Conservation (phyloP, 2,797 vertebrate genomes). For the Gadopsis bispinosus region DNA sequence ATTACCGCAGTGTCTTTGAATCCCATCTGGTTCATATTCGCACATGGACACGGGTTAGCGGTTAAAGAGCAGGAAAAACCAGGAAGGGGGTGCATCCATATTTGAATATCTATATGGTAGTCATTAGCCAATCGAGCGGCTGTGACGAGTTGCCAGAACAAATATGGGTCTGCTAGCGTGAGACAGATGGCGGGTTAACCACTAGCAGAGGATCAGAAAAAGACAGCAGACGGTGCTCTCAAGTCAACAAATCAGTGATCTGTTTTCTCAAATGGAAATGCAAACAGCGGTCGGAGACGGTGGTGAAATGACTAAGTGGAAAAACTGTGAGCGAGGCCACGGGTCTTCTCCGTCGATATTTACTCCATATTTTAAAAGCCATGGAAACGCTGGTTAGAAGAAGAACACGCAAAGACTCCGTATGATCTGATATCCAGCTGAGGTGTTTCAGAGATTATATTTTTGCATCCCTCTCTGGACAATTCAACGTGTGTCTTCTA, state of each 20-base stretch:
- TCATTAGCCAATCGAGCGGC: conserved; percentile 44
- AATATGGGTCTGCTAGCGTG: conserved; percentile 39
- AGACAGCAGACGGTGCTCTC: conserved; percentile 37
- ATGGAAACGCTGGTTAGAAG: conserved; percentile 9
- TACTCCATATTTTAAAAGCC: conserved; percentile 21
- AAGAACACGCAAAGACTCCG: not conserved
- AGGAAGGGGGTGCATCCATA: conserved; percentile 36
- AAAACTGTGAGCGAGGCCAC: not conserved
- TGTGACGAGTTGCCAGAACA: conserved; percentile 54
- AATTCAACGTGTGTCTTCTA: not conserved
- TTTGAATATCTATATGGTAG: conserved; percentile 58
- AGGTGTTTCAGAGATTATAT: conserved; percentile 22
- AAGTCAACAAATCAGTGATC: conserved; percentile 53
- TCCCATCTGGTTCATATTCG: conserved; percentile 71
- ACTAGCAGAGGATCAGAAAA: conserved; percentile 40
- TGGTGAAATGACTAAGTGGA: conserved; percentile 42
- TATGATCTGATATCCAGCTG: conserved; percentile 22
- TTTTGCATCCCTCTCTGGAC: not conserved
- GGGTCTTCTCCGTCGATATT: not conserved
- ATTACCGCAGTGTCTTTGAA: conserved; percentile 43
- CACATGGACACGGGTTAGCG: conserved; percentile 47
- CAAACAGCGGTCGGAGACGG: conserved; percentile 31
- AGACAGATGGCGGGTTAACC: conserved; percentile 50
- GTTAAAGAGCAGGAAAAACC: conserved; percentile 44
- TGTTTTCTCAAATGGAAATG: conserved; percentile 51